phyloP scores from a whole-genome alignment of 2,888 invertebrate species.

The Cantharis lateralis region DNA sequence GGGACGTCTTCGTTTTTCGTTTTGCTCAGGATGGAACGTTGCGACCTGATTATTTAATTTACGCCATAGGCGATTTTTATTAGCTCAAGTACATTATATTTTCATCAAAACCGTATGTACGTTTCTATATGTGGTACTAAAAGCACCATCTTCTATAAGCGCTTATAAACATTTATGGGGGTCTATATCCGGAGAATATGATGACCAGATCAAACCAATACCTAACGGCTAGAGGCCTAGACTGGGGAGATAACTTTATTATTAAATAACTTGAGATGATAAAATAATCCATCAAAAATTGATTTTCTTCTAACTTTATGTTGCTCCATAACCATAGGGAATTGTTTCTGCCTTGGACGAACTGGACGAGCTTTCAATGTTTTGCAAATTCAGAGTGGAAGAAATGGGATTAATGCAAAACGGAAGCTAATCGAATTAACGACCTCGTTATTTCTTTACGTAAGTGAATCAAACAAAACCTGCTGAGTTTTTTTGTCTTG shows the following conservation, averaged over 20 bases:
- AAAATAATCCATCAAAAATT: neutral
- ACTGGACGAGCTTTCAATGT: neutral
- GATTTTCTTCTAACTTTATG: neutral
- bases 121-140: neutral
- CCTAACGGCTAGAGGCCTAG: neutral
- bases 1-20: no score
- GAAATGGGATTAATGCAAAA: neutral
- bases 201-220: neutral
- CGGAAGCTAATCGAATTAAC: neutral
- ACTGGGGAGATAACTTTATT: neutral
- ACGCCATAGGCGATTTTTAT: no score
- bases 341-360: neutral
- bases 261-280: neutral
- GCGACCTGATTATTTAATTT: no score
- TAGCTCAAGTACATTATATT: no score
- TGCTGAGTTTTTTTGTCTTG: slow-evolving; percentile 6
- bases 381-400: no score
- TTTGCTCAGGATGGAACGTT: no score
- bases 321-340: neutral
- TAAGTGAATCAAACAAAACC: neutral
- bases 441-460: neutral
- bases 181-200: neutral
- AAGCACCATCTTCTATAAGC: neutral
- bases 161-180: neutral
- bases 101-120: neutral